Evolutionary conservation across 1,140 invertebrate genomes (phyloP).

Genomic region (Armadillidium nasatum): DNA sequence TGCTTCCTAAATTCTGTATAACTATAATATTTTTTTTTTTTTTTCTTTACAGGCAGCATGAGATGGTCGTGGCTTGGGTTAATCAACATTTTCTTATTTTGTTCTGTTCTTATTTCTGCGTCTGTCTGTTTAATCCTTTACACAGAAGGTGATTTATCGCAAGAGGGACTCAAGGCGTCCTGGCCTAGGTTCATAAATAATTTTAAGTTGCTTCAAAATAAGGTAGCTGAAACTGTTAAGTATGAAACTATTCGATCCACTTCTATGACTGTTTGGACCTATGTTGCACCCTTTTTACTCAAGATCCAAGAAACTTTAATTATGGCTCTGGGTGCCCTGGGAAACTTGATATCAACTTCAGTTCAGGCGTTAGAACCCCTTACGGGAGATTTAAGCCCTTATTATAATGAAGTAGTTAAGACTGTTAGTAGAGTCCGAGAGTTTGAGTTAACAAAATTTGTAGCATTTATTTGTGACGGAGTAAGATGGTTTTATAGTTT

Average conservation of each 20-base stretch:
- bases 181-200: background rate
- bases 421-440: background rate
- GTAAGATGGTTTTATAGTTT: background rate
- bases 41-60: background rate
- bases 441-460: background rate
- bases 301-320: background rate
- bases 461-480: background rate
- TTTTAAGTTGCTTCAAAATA: background rate
- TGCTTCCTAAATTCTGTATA: no score
- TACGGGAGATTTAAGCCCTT: no score
- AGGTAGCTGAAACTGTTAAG: background rate
- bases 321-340: background rate
- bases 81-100: background rate
- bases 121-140: background rate
- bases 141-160: background rate
- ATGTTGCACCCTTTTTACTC: background rate
- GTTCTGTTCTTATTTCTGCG: background rate
- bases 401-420: background rate
- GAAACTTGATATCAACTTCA: background rate
- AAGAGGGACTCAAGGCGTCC: background rate
- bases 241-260: background rate
- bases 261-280: background rate
- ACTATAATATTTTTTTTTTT: no score
- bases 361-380: background rate
- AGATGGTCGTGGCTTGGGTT: background rate